These are phyloP conservation scores for Mactra quadrangularis DNA, from an alignment of 1,140 invertebrate species.

Conservation along the genomic window DNA sequence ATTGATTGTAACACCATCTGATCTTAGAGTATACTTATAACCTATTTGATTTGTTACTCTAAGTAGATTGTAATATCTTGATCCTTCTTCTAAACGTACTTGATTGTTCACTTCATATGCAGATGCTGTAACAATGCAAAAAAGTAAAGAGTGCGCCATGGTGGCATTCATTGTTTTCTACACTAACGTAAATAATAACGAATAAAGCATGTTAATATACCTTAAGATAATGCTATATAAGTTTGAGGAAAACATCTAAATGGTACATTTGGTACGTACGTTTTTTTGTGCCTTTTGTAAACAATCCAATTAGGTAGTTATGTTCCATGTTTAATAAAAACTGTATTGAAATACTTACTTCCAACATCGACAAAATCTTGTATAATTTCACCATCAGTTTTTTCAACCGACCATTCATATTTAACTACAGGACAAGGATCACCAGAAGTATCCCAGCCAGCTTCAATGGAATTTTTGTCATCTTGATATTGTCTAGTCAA, in stretches of 20 bases:
- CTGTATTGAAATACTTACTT: slow-evolving; percentile 48
- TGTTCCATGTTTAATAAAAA: too few species aligned
- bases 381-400: slow-evolving; percentile 55
- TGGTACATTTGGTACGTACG: too few species aligned
- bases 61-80: slow-evolving; percentile 65
- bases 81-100: slow-evolving; percentile 56
- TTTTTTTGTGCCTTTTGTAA: neutral
- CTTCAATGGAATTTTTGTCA: slow-evolving; percentile 32
- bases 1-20: slow-evolving; percentile 67
- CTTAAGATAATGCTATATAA: too few species aligned
- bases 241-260: too few species aligned
- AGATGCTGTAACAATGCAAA: slow-evolving; percentile 50
- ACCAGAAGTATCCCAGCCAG: slow-evolving; percentile 63
- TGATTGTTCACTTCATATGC: slow-evolving; percentile 63
- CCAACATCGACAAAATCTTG: slow-evolving; percentile 44
- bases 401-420: slow-evolving; percentile 64
- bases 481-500: slow-evolving; percentile 61
- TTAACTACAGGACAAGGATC: slow-evolving; percentile 66
- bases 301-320: too few species aligned
- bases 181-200: neutral
- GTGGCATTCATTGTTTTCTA: neutral
- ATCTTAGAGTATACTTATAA: slow-evolving; percentile 60
- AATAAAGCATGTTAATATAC: neutral
- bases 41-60: slow-evolving; percentile 62
- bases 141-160: neutral